Evolutionary conservation across 2,113 vertebrate genomes (phyloP), one percentile per base, ranked within the genome.

Genomic region (Hippocampus comes): DNA sequence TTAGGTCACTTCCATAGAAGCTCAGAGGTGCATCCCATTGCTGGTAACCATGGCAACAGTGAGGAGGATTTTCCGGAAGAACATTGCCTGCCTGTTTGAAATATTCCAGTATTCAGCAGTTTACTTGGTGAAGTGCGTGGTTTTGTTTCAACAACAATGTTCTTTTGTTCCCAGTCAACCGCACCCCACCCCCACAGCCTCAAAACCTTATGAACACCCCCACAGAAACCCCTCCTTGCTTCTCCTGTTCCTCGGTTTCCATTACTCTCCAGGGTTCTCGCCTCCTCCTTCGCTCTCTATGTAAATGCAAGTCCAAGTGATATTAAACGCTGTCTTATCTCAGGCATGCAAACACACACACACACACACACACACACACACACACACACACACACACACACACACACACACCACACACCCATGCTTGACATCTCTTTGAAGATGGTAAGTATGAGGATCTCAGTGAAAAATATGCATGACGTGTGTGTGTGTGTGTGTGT

Each of bases 271-370:
- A 60, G 72, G 63, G 65, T 63, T 43, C 61, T 30, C 66, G n/a
- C 59, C 66, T 66, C 63, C 63, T 18, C 48, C 23, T 11, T 9
- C 72, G 17, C 70, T 42, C 76, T 41, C 18, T 78, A 89, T 87
- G 80, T 73, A 84, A 88, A 88, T 89, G 87, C 82, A 84, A 57
- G 57, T 71, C 48, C 78, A 85, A 82, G 71, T 87, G 83, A 85
- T 88, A 86, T 89, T 84, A 79, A 75, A 86, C 77, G 82, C 80
- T 83, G 82, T 75, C 67, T 84, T 56, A 81, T 85, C 85, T 83
- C 81, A 66, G 83, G 78, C 85, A 0, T 69, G 15, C 78, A 61
- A 73, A 63, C 73, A 59, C 68, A 63, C 74, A 66, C 63, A 48
- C 42, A 46, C 25, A 27, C 56, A 27, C 56, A 42, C 34, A 21